Percentiles rank a stretch among this genome's conserved stretches.
Evolutionary conservation across 2,113 vertebrate species (phyloP).

Genomic region (Mesembrinibis cayennensis): DNA sequence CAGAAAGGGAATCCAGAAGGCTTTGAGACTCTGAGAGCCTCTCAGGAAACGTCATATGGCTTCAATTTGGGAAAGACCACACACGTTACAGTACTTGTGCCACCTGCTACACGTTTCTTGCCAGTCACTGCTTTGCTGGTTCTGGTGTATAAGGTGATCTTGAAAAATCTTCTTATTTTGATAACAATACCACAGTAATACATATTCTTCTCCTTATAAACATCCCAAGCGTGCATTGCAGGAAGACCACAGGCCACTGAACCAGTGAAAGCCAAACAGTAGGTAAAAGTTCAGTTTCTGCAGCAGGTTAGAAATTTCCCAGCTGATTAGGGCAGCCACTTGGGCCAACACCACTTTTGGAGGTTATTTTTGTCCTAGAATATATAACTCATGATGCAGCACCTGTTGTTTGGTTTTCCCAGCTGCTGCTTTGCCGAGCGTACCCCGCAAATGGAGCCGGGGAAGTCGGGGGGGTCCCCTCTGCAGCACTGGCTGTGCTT

Average conservation of each 20-base stretch:
- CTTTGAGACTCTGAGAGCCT: not conserved
- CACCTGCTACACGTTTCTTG: not conserved
- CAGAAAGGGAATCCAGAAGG: not conserved
- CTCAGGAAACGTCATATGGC: not conserved
- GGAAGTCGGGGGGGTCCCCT: not conserved
- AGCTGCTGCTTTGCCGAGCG: not conserved
- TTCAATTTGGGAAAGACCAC: not conserved
- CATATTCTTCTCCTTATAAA: not conserved
- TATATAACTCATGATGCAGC: not conserved
- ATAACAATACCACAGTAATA: not conserved
- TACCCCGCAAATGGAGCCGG: fast-evolving
- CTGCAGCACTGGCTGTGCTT: not conserved
- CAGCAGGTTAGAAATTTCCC: not conserved
- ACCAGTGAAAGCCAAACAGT: not conserved
- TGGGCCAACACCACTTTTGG: not conserved
- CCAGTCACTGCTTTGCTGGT: not conserved
- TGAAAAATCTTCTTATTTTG: not conserved
- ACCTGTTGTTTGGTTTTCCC: not conserved
- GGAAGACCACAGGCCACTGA: not conserved
- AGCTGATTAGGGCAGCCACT: not conserved
- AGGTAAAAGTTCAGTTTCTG: not conserved
- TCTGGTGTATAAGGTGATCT: not conserved
- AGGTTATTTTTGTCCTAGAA: not conserved
- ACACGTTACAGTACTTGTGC: not conserved
- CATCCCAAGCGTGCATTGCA: not conserved